Evolutionary conservation across 2,113 vertebrate genomes (phyloP), one percentile per base, ranked within the genome.

Genomic region (Pseudopodoces humilis): DNA sequence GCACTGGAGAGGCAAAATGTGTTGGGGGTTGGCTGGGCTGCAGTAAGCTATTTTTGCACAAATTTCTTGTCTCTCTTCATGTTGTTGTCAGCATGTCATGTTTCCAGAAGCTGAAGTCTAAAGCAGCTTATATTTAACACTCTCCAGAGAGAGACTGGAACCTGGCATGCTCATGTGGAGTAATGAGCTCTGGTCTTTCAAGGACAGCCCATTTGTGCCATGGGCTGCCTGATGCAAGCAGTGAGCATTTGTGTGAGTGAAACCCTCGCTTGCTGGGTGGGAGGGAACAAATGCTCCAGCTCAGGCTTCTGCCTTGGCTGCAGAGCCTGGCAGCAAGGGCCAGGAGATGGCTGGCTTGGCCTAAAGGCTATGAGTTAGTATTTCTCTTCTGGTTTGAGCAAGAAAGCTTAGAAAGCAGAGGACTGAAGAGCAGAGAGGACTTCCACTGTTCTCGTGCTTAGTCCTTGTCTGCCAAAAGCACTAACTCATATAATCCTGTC

Each of bases 121-220:
- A 93, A 84, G 37, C 77, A 81, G 60, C 58, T 92, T 84, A 23
- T 60, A 82, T 92, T 91, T 95, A 89, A 78, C 74, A 41, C 58
- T 60, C 28, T 64, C 27, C 24, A 39, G 65, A 64, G 82, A 43
- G 58, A 82, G 10, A 6, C 77, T 37, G 44, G 41, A 91, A 62
- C 77, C 24, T 71, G 69, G 24, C 27, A 9, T 59, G 27, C 16
- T 87, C 28, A 15, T 41, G 17, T 53, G 59, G 35, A 46, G 21
- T 60, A 76, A 79, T 0, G 1, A 94, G 23, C n/a, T 76, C 46
- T 83, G 1, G 0, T 50, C 18, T 90, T 85, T 86, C 46, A 77
- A 63, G 68, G 63, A 72, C 63, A 88, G 9, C 9, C 18, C 33
- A 39, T 6, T 62, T 58, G 41, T 58, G 44, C 82, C 63, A 11